Conservation (phyloP, 1,140 invertebrate genomes). For the Drosophila cardini region DNA sequence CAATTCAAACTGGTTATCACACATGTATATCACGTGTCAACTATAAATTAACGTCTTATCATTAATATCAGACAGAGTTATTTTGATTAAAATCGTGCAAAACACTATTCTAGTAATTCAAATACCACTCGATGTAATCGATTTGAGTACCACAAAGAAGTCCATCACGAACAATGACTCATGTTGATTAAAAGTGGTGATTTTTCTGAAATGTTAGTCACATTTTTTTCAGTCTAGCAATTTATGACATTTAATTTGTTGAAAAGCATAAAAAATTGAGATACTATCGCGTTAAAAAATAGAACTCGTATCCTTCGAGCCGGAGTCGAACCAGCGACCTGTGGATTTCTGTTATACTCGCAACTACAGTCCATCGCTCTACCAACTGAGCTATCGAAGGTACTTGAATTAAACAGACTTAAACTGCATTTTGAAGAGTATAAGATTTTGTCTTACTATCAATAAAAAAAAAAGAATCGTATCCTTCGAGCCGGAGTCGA, state of each 20-base stretch:
- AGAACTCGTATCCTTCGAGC: no score
- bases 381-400: slow-evolving; percentile 95
- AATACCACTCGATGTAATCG: background rate
- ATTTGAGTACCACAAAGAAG: background rate
- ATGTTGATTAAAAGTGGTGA: background rate
- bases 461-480: background rate
- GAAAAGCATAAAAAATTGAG: no score
- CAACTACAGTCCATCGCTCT: slow-evolving; percentile 94
- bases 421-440: background rate
- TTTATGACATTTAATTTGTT: no score
- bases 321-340: slow-evolving; percentile 42
- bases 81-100: background rate
- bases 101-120: background rate
- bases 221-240: background rate
- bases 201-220: background rate
- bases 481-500: slow-evolving; percentile 29
- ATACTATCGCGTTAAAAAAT: no score
- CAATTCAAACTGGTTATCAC: background rate
- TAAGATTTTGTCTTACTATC: background rate
- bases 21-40: background rate
- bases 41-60: slow-evolving; percentile 1
- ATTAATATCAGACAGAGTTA: slow-evolving; percentile 1
- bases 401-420: background rate
- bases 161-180: slow-evolving; percentile 8
- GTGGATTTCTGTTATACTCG: slow-evolving; percentile 22